Evolutionary conservation across 1,140 invertebrate genomes (phyloP).

Genomic region (Apocrypta bakeri): DNA sequence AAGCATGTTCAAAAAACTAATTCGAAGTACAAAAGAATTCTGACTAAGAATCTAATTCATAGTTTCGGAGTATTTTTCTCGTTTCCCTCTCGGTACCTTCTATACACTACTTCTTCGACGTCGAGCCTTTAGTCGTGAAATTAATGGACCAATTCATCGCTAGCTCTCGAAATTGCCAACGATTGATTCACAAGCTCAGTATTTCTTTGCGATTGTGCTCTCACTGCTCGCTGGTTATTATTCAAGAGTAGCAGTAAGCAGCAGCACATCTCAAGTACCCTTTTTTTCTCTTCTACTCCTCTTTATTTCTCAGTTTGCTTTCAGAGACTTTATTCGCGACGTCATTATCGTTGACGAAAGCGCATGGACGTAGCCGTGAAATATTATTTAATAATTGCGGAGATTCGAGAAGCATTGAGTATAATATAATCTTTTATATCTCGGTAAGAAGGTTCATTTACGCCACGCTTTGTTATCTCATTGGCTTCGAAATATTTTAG

Average conservation of each 20-base stretch:
- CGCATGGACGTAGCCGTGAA: neutral
- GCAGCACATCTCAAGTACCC: conserved; percentile 45
- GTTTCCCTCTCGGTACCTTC: neutral
- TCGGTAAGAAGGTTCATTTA: too few species aligned
- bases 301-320: conserved; percentile 8
- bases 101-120: conserved; percentile 47
- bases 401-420: too few species aligned
- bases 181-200: conserved; percentile 58
- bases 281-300: conserved; percentile 41
- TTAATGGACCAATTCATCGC: conserved; percentile 58
- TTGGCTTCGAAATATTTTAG: neutral
- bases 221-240: conserved; percentile 44
- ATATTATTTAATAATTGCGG: neutral
- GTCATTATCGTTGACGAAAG: neutral
- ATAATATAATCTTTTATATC: too few species aligned
- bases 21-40: neutral
- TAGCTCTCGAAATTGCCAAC: conserved; percentile 45
- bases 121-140: conserved; percentile 56
- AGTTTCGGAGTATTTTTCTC: neutral
- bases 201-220: conserved; percentile 55
- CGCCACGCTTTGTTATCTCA: too few species aligned
- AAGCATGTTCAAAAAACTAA: too few species aligned
- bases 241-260: conserved; percentile 38
- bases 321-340: neutral
- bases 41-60: neutral